Conservation (phyloP, 2,113 vertebrate genomes). For the Nerophis ophidion region DNA sequence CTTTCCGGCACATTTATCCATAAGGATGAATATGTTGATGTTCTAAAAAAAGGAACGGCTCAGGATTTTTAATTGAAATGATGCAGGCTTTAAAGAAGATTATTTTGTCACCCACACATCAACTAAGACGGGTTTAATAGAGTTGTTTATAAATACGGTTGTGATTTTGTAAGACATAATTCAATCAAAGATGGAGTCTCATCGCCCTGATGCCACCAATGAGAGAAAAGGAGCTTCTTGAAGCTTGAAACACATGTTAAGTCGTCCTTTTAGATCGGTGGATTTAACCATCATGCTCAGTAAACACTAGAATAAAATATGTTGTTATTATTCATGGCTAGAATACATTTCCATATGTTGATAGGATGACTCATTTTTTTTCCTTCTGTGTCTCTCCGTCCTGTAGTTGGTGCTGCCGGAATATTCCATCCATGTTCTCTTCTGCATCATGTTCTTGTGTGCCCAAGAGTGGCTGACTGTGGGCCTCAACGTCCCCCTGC, state of each 20-base stretch:
- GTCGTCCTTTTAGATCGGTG: too few relatives aligned
- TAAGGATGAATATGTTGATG: constrained; percentile 24
- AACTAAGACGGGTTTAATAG: constrained; percentile 17
- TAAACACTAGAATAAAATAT: too few relatives aligned
- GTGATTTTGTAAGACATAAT: not conserved
- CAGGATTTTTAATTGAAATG: constrained; percentile 39
- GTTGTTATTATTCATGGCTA: too few relatives aligned
- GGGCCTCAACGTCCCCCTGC: constrained; percentile 89
- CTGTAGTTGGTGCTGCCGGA: constrained; percentile 90
- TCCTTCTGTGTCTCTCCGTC: constrained; percentile 1
- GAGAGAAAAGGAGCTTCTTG: too few relatives aligned
- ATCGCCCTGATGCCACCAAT: not conserved
- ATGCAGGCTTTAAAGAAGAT: constrained; percentile 25
- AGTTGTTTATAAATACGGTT: constrained; percentile 11
- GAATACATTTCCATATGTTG: not conserved
- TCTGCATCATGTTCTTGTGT: constrained; percentile 98
- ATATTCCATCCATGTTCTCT: constrained; percentile 94
- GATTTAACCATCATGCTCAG: too few relatives aligned
- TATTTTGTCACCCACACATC: constrained; percentile 30
- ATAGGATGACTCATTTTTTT: constrained; percentile 9
- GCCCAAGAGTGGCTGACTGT: constrained; percentile 96
- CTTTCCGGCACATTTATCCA: constrained; percentile 16
- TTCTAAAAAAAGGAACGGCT: constrained; percentile 35
- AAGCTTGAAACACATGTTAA: too few relatives aligned
- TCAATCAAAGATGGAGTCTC: not conserved